phyloP scores from a whole-genome alignment of 2,113 vertebrate species.

The Rutilus rutilus region DNA sequence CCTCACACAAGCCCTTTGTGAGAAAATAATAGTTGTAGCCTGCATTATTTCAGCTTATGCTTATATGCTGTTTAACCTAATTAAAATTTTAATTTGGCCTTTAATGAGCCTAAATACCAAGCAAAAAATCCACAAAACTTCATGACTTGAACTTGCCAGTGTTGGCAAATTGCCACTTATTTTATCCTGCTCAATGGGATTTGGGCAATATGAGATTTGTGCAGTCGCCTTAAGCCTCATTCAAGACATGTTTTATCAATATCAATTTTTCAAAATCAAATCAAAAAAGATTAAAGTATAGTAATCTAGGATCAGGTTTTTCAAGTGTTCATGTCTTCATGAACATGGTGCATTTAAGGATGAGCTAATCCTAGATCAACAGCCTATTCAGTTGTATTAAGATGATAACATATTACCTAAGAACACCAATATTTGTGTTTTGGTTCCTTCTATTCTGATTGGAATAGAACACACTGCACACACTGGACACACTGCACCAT shows the following conservation, averaged over 20 bases:
- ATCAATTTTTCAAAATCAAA: no score
- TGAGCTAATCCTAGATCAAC: constrained; percentile 1
- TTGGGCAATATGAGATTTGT: constrained; percentile 11
- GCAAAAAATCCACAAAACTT: not conserved
- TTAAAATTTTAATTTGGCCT: not conserved
- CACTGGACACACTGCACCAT: not conserved
- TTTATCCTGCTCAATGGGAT: constrained; percentile 33
- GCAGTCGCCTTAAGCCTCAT: not conserved
- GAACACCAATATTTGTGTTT: not conserved
- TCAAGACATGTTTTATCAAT: constrained; percentile 4
- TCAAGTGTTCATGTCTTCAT: not conserved
- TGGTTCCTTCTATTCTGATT: not conserved
- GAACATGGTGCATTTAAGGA: not conserved
- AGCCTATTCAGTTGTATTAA: not conserved
- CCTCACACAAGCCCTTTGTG: not conserved
- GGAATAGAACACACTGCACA: not conserved
- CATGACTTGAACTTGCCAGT: not conserved
- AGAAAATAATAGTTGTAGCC: not conserved
- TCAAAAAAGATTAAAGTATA: constrained; percentile 25
- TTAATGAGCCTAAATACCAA: not conserved
- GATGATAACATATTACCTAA: not conserved
- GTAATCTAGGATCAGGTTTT: constrained; percentile 12
- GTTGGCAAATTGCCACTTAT: constrained; percentile 14
- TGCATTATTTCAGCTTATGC: not conserved
- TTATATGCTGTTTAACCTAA: no score